Evolutionary conservation across 2,888 invertebrate species (phyloP).

Genomic region (Meta bourneti): DNA sequence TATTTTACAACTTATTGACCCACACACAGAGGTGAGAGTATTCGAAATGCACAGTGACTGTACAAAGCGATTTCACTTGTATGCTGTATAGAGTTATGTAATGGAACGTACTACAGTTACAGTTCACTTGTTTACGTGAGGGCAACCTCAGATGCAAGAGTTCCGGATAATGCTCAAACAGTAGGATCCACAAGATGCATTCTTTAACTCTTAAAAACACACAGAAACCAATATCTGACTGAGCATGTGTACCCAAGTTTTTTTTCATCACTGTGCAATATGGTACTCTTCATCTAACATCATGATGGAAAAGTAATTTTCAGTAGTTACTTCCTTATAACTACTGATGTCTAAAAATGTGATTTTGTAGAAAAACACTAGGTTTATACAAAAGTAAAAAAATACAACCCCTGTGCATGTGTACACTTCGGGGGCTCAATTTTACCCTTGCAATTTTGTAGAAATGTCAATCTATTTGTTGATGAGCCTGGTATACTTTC

Average conservation of each 20-base stretch:
- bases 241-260: conserved; percentile 13
- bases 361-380: conserved; percentile 1
- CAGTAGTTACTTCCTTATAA: background rate
- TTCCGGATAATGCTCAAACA: conserved; percentile 6
- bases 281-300: conserved; percentile 45
- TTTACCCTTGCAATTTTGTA: background rate
- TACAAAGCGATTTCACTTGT: conserved; percentile 49
- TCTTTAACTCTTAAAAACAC: conserved; percentile 14
- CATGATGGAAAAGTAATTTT: background rate
- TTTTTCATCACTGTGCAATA: conserved; percentile 55
- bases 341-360: background rate
- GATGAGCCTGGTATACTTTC: background rate
- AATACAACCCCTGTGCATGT: background rate
- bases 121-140: background rate
- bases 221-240: conserved; percentile 3
- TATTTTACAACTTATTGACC: conserved; percentile 12
- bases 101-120: conserved; percentile 16
- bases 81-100: conserved; percentile 40
- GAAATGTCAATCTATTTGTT: conserved; percentile 7
- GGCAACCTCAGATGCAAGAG: background rate
- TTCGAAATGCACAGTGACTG: conserved; percentile 45
- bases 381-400: background rate
- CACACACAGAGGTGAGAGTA: conserved; percentile 23
- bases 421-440: background rate
- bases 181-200: conserved; percentile 4